Percentiles rank a stretch among this genome's conserved stretches.
phyloP scores from a whole-genome alignment of 92 coral and sea anemone genomes.

The Siderastrea siderea region DNA sequence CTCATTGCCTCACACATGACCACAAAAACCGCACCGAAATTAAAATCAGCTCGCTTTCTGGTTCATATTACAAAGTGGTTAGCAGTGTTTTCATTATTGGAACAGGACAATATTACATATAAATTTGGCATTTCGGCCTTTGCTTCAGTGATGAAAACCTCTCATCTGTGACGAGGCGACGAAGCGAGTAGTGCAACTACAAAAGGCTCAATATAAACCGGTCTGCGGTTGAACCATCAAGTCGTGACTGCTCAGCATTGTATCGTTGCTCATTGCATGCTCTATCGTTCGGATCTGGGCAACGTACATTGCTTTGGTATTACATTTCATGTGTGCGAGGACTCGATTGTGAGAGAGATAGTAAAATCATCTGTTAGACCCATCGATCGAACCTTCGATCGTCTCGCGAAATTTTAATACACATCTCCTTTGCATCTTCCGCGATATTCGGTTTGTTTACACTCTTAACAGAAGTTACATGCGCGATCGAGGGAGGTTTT shows the following conservation, averaged over 20 bases:
- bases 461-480: slow-evolving; percentile 78
- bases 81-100: slow-evolving; percentile 23
- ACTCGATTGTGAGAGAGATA: not conserved
- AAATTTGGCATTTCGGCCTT: slow-evolving; percentile 23
- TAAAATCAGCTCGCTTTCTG: slow-evolving; percentile 19
- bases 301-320: slow-evolving; percentile 14
- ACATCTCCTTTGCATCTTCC: slow-evolving; percentile 60
- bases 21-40: slow-evolving; percentile 34
- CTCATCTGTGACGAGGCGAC: slow-evolving; percentile 20
- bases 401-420: not conserved
- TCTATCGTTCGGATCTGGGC: slow-evolving; percentile 19
- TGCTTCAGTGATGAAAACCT: slow-evolving; percentile 4
- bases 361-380: slow-evolving; percentile 6
- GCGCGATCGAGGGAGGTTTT: slow-evolving; percentile 82
- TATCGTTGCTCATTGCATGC: slow-evolving; percentile 44
- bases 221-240: slow-evolving; percentile 45
- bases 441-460: slow-evolving; percentile 91
- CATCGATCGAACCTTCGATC: not conserved
- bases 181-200: slow-evolving; percentile 3
- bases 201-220: slow-evolving; percentile 39
- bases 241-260: slow-evolving; percentile 21
- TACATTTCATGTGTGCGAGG: slow-evolving; percentile 24
- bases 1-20: slow-evolving; percentile 23
- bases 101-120: slow-evolving; percentile 61
- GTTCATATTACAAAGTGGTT: slow-evolving; percentile 18